Percentiles rank a stretch among this genome's conserved stretches.
Evolutionary conservation across 2,113 vertebrate genomes (phyloP).

Genomic region (Crotophaga sulcirostris): DNA sequence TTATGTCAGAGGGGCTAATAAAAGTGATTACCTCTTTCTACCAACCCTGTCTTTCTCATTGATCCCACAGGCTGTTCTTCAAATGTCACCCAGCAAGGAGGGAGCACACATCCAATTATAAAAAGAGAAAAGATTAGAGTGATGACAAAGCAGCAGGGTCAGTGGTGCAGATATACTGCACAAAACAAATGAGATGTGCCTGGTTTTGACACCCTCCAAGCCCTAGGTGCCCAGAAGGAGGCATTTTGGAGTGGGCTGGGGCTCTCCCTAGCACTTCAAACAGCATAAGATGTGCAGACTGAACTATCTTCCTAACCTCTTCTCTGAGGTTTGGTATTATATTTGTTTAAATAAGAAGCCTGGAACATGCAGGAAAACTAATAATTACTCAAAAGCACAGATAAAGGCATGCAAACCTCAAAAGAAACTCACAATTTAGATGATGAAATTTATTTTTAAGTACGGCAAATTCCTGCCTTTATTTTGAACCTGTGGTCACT

Average conservation of each 20-base stretch:
- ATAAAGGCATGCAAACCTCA: not conserved
- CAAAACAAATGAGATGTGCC: not conserved
- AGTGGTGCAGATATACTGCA: not conserved
- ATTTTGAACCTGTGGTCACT: not conserved
- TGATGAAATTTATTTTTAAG: not conserved
- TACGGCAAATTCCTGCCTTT: not conserved
- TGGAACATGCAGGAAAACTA: not conserved
- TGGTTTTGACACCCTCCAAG: not conserved
- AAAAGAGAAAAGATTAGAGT: not conserved
- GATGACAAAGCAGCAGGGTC: slow-evolving; percentile 43
- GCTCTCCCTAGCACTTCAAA: not conserved
- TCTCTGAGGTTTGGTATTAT: not conserved
- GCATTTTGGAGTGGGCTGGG: not conserved
- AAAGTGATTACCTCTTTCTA: slow-evolving; percentile 45
- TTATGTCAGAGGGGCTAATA: slow-evolving; percentile 32
- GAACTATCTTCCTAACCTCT: not conserved
- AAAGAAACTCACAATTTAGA: not conserved
- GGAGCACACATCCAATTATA: slow-evolving; percentile 41
- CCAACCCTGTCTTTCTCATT: slow-evolving; percentile 22
- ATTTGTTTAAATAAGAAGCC: not conserved
- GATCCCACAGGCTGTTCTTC: slow-evolving; percentile 42
- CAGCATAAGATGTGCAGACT: not conserved
- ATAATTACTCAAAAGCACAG: not conserved
- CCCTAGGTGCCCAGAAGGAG: not conserved
- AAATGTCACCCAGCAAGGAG: slow-evolving; percentile 52